Evolutionary conservation across 2,113 vertebrate species (phyloP).

Genomic region (Macroglossus sobrinus): DNA sequence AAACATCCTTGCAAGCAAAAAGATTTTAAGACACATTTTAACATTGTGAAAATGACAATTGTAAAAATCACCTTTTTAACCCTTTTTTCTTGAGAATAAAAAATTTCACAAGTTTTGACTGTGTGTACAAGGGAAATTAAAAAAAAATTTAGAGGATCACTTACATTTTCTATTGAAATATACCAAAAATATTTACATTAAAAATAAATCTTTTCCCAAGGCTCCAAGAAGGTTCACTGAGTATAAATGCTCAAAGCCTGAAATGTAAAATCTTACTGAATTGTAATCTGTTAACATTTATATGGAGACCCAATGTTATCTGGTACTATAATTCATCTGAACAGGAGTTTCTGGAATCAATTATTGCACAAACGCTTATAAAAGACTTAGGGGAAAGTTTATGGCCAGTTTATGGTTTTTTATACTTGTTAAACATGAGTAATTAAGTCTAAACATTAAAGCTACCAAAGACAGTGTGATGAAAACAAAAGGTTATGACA

Average conservation of each 20-base stretch:
- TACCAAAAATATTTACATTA: neutral
- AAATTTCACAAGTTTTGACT: neutral
- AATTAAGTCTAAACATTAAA: neutral
- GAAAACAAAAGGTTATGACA: neutral
- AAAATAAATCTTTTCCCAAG: neutral
- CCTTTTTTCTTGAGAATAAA: neutral
- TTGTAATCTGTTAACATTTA: conserved; percentile 29
- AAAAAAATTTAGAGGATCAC: neutral
- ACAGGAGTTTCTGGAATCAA: neutral
- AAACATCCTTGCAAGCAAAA: neutral
- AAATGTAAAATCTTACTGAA: neutral
- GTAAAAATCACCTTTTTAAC: neutral
- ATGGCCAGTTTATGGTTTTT: neutral
- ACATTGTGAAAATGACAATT: neutral
- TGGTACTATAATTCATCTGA: neutral
- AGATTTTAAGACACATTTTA: neutral
- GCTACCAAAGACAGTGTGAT: neutral
- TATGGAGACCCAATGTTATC: neutral
- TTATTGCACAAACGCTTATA: neutral
- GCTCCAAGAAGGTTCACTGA: neutral
- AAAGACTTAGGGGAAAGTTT: neutral
- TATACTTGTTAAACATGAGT: neutral
- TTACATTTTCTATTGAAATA: neutral
- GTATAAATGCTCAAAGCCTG: neutral
- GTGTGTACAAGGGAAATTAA: neutral